Base-by-base conservation (phyloP, 2,888 invertebrate species). In the Reticulitermes lucifugus region DNA sequence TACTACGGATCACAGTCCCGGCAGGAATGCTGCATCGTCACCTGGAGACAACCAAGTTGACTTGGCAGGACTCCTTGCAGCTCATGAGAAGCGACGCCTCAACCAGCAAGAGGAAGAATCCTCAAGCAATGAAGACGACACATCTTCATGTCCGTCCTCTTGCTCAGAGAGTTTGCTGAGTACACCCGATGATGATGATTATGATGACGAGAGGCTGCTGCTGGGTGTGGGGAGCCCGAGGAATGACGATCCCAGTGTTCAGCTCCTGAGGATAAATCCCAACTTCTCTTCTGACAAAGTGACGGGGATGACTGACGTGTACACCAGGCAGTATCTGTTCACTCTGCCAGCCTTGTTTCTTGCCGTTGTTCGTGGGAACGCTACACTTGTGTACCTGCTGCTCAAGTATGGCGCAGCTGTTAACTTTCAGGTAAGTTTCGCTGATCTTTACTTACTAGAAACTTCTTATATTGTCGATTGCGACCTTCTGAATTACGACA, bases 311-410 rank as follows among this genome's bases (percentile, higher is more conserved):
- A 89, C 89, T 7, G 90, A 90, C 60, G 91, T 91, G 84, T 93
- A 93, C 88, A 91, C 91, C 18, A 90, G 92, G 55, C 92, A 92
- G 14, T 91, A 92, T 86, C 89, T 94, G 55, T 91, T 92, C 88
- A 91, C 91, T 21, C 90, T 93, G 83, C 93, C 93, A 3, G 93
- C 93, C n/a, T 89, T 94, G 60, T 94, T 92, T 87, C 90, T 93
- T 80, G 93, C 93, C 1, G 93, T 93, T 10, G 91, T 92, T 70
- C 90, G 91, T 46, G 92, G 92, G 70, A 92, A 92, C 87, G 90
- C 92, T 29, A 91, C 92, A 81, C 91, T 93, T 83, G 91, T 93
- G 41, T 91, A 92, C 70, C 89, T 93, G 14, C 90, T 93, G 41
- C 91, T 93, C 81, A 92, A 92, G 86, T 92, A 92, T 88, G 93